These are phyloP conservation scores for Montipora foliosa DNA, from an alignment of 64 coral and sea anemone genomes.

Conservation along the genomic window DNA sequence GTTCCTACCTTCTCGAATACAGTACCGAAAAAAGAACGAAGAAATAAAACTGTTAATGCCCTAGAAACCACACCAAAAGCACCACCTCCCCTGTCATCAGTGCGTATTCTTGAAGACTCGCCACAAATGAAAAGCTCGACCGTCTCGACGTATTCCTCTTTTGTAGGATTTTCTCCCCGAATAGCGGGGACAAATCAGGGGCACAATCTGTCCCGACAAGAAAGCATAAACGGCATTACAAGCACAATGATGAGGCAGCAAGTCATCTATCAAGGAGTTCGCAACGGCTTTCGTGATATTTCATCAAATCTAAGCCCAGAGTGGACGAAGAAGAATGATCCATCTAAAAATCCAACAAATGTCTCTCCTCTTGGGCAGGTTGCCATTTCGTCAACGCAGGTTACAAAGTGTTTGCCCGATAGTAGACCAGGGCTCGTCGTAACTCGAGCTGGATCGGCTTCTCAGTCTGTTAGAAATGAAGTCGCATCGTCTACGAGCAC, in stretches of 20 bases:
- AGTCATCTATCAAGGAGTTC: not conserved
- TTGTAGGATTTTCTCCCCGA: not conserved
- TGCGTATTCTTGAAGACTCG: not conserved
- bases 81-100: not conserved
- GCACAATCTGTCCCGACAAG: not conserved
- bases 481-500: not conserved
- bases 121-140: not conserved
- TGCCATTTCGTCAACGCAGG: not conserved
- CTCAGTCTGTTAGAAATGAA: not conserved
- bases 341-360: not conserved
- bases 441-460: not conserved
- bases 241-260: not conserved
- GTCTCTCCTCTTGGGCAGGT: not conserved
- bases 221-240: not conserved
- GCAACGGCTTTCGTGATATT: too few relatives aligned
- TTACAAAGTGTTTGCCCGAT: conserved; percentile 26
- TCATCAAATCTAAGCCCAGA: not conserved
- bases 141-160: not conserved
- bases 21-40: too few relatives aligned
- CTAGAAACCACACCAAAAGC: not conserved
- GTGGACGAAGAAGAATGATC: not conserved
- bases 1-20: conserved; percentile 6
- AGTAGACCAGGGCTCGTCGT: conserved; percentile 24
- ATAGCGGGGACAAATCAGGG: too few relatives aligned
- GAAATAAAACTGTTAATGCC: not conserved